Percentiles rank a stretch among this genome's conserved stretches.
These are phyloP conservation scores for Clarias gariepinus DNA, from an alignment of 2,113 vertebrate genomes.

Conservation along the genomic window DNA sequence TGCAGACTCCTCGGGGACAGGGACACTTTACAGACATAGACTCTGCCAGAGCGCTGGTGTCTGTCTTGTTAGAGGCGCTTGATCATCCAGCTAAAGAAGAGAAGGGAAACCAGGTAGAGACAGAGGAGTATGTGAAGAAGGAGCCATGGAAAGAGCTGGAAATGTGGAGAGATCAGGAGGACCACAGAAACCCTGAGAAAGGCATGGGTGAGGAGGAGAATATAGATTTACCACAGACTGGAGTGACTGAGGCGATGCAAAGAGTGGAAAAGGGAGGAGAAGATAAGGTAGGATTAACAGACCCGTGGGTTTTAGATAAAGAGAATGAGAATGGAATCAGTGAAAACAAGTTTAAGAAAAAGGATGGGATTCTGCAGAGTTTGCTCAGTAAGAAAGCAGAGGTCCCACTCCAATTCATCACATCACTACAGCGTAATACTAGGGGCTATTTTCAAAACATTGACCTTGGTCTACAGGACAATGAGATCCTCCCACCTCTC, in stretches of 20 bases:
- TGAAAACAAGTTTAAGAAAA: slow-evolving; percentile 32
- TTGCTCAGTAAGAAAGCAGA: slow-evolving; percentile 35
- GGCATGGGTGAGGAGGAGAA: slow-evolving; percentile 58
- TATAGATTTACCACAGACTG: slow-evolving; percentile 62
- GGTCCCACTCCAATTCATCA: slow-evolving; percentile 57
- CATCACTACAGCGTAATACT: slow-evolving; percentile 67
- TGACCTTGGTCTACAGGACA: slow-evolving; percentile 77
- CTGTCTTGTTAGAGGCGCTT: slow-evolving; percentile 79
- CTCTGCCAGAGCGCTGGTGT: slow-evolving; percentile 74
- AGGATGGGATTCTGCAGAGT: slow-evolving; percentile 25
- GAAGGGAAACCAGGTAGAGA: slow-evolving; percentile 46
- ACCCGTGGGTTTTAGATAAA: neutral
- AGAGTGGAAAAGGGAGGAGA: slow-evolving; percentile 46
- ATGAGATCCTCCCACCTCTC: slow-evolving; percentile 78
- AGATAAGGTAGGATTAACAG: slow-evolving; percentile 32
- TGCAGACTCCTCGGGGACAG: slow-evolving; percentile 54
- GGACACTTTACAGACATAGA: slow-evolving; percentile 73
- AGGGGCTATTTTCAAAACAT: slow-evolving; percentile 77
- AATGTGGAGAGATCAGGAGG: slow-evolving; percentile 47
- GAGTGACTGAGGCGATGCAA: slow-evolving; percentile 61
- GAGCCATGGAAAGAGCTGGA: slow-evolving; percentile 47
- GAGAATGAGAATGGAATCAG: slow-evolving; percentile 24
- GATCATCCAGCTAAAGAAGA: slow-evolving; percentile 66
- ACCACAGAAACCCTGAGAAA: slow-evolving; percentile 41
- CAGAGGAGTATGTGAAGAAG: slow-evolving; percentile 52